These are phyloP conservation scores for Tinamus major DNA, from an alignment of 2,797 vertebrate species.

Conservation along the genomic window DNA sequence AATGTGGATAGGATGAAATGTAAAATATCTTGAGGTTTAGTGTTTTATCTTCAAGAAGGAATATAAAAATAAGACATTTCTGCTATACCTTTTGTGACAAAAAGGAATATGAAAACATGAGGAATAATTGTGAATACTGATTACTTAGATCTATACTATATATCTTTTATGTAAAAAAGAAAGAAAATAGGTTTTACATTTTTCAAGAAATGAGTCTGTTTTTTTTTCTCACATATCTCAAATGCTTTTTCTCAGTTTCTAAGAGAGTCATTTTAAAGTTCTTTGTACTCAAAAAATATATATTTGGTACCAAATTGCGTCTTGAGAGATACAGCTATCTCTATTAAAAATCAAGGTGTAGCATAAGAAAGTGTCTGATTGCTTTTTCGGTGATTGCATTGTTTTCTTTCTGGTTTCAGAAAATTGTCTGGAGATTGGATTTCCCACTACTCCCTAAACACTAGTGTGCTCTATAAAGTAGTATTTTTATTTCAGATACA, in stretches of 20 bases:
- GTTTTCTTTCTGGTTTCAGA: constrained; percentile 68
- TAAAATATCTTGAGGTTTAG: not conserved
- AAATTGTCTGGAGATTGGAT: constrained; percentile 74
- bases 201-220: not conserved
- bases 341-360: constrained; percentile 75
- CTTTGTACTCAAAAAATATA: constrained; percentile 32
- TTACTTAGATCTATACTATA: not conserved
- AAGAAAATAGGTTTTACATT: constrained; percentile 23
- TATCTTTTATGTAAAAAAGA: not conserved
- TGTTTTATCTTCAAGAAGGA: not conserved
- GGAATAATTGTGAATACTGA: not conserved
- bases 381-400: constrained; percentile 68
- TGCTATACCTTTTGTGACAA: not conserved
- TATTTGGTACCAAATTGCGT: constrained; percentile 57
- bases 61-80: not conserved
- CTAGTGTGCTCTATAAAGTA: constrained; percentile 35
- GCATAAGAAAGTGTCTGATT: constrained; percentile 55
- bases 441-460: constrained; percentile 37
- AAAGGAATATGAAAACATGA: not conserved
- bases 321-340: constrained; percentile 62
- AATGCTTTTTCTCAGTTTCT: not conserved
- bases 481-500: constrained; percentile 61
- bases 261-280: constrained; percentile 8
- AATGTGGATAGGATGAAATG: not conserved
- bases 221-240: not conserved